A percentile compares a stretch with the other conserved stretches of the same genome.
Conservation (phyloP, 2,797 vertebrate species). For the Eleutherodactylus coqui region DNA sequence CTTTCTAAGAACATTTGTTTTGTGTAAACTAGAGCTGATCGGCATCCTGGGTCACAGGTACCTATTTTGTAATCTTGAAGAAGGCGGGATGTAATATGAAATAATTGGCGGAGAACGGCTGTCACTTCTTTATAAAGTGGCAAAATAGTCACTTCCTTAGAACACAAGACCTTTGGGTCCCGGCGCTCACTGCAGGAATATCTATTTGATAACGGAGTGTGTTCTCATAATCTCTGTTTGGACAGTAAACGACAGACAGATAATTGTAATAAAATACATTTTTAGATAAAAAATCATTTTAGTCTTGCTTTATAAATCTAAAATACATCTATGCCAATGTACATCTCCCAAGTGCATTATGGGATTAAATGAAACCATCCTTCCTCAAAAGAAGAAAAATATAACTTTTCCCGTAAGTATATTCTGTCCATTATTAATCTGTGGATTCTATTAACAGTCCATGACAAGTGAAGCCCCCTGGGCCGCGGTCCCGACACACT, state of each 20-base stretch:
- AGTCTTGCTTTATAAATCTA: slow-evolving; percentile 76
- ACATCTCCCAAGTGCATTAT: slow-evolving; percentile 74
- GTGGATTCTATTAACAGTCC: slow-evolving; percentile 65
- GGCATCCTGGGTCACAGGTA: no score
- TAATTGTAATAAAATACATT: neutral
- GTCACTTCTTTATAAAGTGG: no score
- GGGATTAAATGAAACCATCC: slow-evolving; percentile 74
- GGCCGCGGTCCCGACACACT: slow-evolving; percentile 3
- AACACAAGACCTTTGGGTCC: neutral
- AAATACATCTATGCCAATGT: slow-evolving; percentile 82
- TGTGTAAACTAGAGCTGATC: no score
- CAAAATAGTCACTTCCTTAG: no score
- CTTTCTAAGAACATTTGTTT: no score
- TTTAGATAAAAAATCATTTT: slow-evolving; percentile 57
- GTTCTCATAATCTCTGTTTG: neutral
- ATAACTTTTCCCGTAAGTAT: slow-evolving; percentile 68
- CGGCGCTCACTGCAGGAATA: neutral
- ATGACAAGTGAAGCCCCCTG: slow-evolving; percentile 68
- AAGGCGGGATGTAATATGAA: neutral
- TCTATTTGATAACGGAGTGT: neutral
- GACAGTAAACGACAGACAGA: neutral
- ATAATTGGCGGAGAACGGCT: neutral
- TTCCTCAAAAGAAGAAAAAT: slow-evolving; percentile 83
- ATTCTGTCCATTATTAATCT: slow-evolving; percentile 65
- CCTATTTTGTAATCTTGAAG: no score